phyloP scores from a whole-genome alignment of 2,797 vertebrate species.

The Steatocranus sp. region DNA sequence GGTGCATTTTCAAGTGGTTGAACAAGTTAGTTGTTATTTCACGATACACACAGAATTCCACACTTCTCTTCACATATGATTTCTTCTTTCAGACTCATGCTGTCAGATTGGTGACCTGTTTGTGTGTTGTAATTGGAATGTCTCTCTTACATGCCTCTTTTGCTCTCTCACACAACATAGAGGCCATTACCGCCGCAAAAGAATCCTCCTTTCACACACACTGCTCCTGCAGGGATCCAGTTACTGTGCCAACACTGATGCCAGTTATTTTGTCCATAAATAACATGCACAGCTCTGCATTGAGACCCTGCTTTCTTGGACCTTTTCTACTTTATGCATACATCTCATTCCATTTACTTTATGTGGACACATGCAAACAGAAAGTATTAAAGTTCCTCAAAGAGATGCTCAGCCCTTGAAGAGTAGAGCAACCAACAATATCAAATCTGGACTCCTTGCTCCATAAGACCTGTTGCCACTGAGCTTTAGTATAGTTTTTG shows the following conservation, averaged over 20 bases:
- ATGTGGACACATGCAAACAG: neutral
- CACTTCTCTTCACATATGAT: neutral
- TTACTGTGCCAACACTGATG: constrained; percentile 54
- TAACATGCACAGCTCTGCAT: constrained; percentile 33
- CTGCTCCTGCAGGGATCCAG: constrained; percentile 17
- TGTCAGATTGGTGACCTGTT: constrained; percentile 1
- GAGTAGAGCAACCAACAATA: neutral
- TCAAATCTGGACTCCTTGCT: neutral
- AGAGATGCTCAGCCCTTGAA: neutral
- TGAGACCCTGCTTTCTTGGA: constrained; percentile 13
- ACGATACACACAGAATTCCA: neutral
- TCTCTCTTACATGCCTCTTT: constrained; percentile 37
- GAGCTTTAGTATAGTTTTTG: neutral
- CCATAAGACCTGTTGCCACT: neutral
- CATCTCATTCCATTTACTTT: neutral
- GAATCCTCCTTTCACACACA: neutral
- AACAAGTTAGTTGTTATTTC: neutral
- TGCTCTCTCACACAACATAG: constrained; percentile 22
- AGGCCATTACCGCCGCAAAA: constrained; percentile 34
- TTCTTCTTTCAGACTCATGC: neutral
- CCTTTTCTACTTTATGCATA: constrained; percentile 30
- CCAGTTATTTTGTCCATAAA: constrained; percentile 66
- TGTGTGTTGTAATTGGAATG: constrained; percentile 27
- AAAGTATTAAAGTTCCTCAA: neutral
- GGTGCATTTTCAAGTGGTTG: neutral